A percentile compares a stretch with the other conserved stretches of the same genome.
phyloP scores from a whole-genome alignment of 2,888 invertebrate species.

The Harpalus rubripes region DNA sequence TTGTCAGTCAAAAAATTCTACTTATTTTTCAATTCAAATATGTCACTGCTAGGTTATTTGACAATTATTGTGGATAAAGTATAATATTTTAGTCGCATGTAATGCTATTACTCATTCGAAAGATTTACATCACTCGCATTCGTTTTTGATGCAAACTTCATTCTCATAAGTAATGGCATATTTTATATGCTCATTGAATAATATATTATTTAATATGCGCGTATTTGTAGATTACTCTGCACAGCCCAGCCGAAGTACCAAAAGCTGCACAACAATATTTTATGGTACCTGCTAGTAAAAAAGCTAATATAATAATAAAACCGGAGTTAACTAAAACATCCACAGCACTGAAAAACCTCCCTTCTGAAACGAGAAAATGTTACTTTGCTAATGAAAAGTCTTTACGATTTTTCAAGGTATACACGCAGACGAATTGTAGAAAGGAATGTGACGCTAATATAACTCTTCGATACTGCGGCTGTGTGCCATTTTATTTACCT shows the following conservation, averaged over 20 bases:
- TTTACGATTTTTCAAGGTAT: conserved; percentile 6
- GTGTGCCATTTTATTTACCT: conserved; percentile 1
- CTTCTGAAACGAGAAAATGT: conserved; percentile 63
- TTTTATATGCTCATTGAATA: too few species aligned
- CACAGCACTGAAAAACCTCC: conserved; percentile 69
- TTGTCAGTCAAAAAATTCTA: too few species aligned
- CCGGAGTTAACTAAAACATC: conserved; percentile 71
- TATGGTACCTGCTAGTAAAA: conserved; percentile 69
- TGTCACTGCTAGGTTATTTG: too few species aligned
- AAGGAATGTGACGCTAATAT: background rate
- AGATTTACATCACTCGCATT: too few species aligned
- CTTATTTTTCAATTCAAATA: too few species aligned
- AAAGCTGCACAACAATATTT: conserved; percentile 69
- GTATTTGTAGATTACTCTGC: conserved; percentile 71
- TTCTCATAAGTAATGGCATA: too few species aligned
- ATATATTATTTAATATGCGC: too few species aligned
- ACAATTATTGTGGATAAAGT: too few species aligned
- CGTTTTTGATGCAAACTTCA: too few species aligned
- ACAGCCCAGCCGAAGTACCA: conserved; percentile 73
- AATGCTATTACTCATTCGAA: too few species aligned
- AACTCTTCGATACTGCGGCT: background rate
- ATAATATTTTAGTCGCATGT: too few species aligned
- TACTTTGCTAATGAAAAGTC: conserved; percentile 2
- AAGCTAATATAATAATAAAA: conserved; percentile 69
- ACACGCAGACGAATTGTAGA: conserved; percentile 10